phyloP scores from a whole-genome alignment of 2,113 vertebrate species.

The Grammomys dolichurus region DNA sequence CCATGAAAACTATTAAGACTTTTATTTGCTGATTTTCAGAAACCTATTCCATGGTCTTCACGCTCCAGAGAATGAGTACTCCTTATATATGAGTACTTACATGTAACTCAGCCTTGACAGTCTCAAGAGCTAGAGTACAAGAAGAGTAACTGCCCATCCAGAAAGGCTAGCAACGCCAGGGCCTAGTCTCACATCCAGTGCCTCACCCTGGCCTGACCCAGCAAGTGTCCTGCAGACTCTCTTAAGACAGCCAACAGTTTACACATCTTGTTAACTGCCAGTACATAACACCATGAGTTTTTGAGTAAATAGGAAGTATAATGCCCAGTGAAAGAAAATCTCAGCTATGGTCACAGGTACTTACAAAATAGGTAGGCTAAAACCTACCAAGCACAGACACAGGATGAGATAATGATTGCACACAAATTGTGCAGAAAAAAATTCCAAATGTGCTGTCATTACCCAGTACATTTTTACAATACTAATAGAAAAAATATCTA shows the following conservation, averaged over 20 bases:
- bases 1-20: slow-evolving; percentile 29
- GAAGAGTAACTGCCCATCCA: not conserved
- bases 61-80: not conserved
- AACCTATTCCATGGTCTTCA: slow-evolving; percentile 29
- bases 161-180: not conserved
- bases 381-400: slow-evolving; percentile 30
- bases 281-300: slow-evolving; percentile 1
- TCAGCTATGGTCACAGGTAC: not conserved
- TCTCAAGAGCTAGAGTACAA: not conserved
- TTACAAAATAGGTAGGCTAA: not conserved
- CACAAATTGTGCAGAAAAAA: not conserved
- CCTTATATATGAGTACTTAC: not conserved
- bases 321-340: slow-evolving; percentile 10
- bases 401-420: not conserved
- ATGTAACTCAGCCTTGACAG: not conserved
- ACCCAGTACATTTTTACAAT: slow-evolving; percentile 25
- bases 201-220: not conserved
- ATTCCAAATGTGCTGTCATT: not conserved
- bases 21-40: slow-evolving; percentile 22
- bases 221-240: not conserved
- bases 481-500: slow-evolving; percentile 20
- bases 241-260: not conserved
- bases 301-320: slow-evolving; percentile 15
- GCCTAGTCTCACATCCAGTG: not conserved
- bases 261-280: not conserved